A percentile compares a stretch with the other conserved stretches of the same genome.
Conservation (phyloP, 2,113 vertebrate species). For the Perca flavescens region DNA sequence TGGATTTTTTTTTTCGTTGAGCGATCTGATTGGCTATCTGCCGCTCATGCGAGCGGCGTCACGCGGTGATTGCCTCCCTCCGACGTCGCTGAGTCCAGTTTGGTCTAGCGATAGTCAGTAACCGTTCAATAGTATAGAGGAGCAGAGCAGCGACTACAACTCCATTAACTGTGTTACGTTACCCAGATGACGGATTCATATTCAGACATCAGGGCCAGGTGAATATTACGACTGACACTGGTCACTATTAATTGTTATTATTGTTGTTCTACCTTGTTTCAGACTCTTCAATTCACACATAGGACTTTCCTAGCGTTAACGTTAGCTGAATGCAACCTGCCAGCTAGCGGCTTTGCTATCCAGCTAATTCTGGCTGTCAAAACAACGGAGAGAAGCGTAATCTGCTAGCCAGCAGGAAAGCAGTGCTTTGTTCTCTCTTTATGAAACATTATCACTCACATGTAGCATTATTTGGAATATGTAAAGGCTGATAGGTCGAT, state of each 20-base stretch:
- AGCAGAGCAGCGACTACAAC: conserved; percentile 10
- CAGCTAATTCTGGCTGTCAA: conserved; percentile 78
- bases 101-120: conserved; percentile 32
- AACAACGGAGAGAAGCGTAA: conserved; percentile 67
- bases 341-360: conserved; percentile 74
- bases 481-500: conserved; percentile 1
- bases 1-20: conserved; percentile 2
- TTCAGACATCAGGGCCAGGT: conserved; percentile 42
- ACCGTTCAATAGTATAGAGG: conserved; percentile 8
- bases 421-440: background rate
- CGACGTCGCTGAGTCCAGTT: conserved; percentile 63
- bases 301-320: conserved; percentile 48
- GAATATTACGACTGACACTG: background rate
- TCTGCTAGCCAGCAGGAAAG: conserved; percentile 58
- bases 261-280: conserved; percentile 46
- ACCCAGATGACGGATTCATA: conserved; percentile 28
- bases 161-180: conserved; percentile 17
- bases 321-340: conserved; percentile 51
- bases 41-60: conserved; percentile 81
- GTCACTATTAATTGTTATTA: background rate
- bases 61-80: conserved; percentile 34
- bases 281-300: conserved; percentile 24
- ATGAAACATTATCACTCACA: background rate
- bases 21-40: conserved; percentile 71
- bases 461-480: background rate